A percentile compares a stretch with the other conserved stretches of the same genome.
These are phyloP conservation scores for Prochilodus magdalenae DNA, from an alignment of 2,113 vertebrate genomes.

Conservation along the genomic window DNA sequence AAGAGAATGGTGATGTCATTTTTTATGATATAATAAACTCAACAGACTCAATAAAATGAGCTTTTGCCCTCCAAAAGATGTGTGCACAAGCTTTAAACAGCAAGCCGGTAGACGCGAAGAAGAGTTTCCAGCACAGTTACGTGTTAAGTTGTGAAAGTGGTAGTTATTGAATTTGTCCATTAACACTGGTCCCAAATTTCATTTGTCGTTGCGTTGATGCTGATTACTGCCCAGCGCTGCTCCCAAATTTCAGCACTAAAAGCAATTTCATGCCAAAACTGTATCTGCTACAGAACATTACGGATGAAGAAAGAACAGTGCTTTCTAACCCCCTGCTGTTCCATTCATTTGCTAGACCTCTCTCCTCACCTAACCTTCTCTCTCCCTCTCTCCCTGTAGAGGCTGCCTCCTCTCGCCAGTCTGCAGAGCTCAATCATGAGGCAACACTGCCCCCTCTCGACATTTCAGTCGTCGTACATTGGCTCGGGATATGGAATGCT, in stretches of 20 bases:
- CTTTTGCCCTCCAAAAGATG: too few species aligned
- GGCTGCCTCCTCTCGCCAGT: neutral
- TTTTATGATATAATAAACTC: too few species aligned
- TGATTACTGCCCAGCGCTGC: neutral
- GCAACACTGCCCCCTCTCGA: slow-evolving; percentile 81
- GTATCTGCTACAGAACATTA: slow-evolving; percentile 66
- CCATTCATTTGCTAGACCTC: slow-evolving; percentile 69
- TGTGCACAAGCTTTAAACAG: too few species aligned
- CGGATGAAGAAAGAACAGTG: slow-evolving; percentile 33
- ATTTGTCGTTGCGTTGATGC: neutral
- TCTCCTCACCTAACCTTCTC: slow-evolving; percentile 57
- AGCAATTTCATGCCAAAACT: slow-evolving; percentile 68
- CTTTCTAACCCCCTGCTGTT: slow-evolving; percentile 67
- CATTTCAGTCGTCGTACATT: neutral
- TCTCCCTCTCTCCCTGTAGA: slow-evolving; percentile 57
- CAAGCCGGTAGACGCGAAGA: too few species aligned
- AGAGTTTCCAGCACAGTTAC: too few species aligned
- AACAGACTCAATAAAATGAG: too few species aligned
- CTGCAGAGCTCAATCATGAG: slow-evolving; percentile 58
- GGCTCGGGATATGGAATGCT: neutral
- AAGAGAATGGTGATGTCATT: too few species aligned
- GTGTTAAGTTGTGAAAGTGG: too few species aligned
- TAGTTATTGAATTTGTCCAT: too few species aligned
- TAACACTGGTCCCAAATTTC: too few species aligned
- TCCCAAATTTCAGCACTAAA: slow-evolving; percentile 47